phyloP scores from a whole-genome alignment of 1,140 invertebrate species.

The Atopsyche davidsoni region DNA sequence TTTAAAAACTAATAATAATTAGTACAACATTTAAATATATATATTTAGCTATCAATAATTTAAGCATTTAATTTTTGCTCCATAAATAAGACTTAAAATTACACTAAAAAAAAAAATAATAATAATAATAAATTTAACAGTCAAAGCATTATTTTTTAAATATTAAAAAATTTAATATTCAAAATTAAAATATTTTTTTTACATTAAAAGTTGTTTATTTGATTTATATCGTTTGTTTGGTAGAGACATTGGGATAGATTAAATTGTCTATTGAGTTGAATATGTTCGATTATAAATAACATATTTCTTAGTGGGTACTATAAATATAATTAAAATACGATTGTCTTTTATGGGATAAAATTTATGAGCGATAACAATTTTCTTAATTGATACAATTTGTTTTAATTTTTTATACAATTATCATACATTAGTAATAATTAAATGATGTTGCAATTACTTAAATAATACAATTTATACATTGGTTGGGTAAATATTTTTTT shows the following conservation, averaged over 20 bases:
- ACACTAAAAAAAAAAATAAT: constrained; percentile 28
- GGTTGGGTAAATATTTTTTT: background rate
- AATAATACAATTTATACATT: too few relatives aligned
- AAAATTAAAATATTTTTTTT: constrained; percentile 24
- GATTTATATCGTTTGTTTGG: too few relatives aligned
- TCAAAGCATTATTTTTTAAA: constrained; percentile 41
- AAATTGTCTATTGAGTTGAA: too few relatives aligned
- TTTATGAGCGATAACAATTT: background rate
- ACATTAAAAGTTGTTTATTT: too few relatives aligned
- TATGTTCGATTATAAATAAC: background rate
- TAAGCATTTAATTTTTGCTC: background rate
- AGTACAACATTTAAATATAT: too few relatives aligned
- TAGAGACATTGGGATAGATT: too few relatives aligned
- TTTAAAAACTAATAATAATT: too few relatives aligned
- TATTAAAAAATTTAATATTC: constrained; percentile 36
- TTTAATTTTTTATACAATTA: background rate
- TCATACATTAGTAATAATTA: background rate
- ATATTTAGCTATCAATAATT: background rate
- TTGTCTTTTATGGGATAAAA: background rate
- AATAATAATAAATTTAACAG: constrained; percentile 35
- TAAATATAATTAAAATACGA: background rate
- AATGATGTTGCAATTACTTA: background rate
- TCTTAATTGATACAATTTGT: background rate
- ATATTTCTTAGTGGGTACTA: background rate
- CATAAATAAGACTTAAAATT: too few relatives aligned